phyloP scores from a whole-genome alignment of 1,140 invertebrate genomes.

The Saxidomus purpurata region DNA sequence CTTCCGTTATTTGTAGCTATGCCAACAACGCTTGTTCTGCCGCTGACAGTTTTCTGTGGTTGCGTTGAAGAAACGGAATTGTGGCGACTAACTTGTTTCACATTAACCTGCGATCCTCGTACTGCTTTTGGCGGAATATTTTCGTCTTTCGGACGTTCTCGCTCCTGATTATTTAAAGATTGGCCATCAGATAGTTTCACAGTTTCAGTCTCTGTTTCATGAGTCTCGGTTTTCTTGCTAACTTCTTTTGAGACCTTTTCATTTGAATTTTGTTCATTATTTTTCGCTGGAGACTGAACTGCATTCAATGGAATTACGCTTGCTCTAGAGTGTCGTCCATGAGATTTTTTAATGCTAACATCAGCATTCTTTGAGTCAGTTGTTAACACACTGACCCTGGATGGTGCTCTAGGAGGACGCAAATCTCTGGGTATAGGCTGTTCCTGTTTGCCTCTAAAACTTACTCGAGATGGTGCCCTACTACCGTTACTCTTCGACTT shows the following conservation, averaged over 20 bases:
- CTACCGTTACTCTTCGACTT: not conserved
- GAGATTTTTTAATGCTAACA: not conserved
- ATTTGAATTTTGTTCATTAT: not conserved
- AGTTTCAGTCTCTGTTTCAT: not conserved
- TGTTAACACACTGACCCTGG: not conserved
- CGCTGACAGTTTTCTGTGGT: not conserved
- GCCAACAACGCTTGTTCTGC: slow-evolving; percentile 21
- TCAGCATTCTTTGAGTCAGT: not conserved
- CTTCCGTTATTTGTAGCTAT: slow-evolving; percentile 12
- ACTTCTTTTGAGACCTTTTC: not conserved
- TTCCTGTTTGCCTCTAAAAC: slow-evolving; percentile 19
- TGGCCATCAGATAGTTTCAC: not conserved
- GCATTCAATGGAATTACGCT: not conserved
- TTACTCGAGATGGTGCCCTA: slow-evolving; percentile 42
- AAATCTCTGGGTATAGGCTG: not conserved
- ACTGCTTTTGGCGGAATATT: not conserved
- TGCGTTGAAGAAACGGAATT: slow-evolving; percentile 5
- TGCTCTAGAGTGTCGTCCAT: not conserved
- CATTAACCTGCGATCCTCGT: not conserved
- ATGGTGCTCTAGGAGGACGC: not conserved
- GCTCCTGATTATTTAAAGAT: not conserved
- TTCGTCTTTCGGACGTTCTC: not conserved
- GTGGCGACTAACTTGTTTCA: not conserved
- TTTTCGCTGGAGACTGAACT: not conserved
- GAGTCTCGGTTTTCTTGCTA: not conserved